Conservation (phyloP, 2,888 invertebrate genomes). For the Nephrotoma flavescens region DNA sequence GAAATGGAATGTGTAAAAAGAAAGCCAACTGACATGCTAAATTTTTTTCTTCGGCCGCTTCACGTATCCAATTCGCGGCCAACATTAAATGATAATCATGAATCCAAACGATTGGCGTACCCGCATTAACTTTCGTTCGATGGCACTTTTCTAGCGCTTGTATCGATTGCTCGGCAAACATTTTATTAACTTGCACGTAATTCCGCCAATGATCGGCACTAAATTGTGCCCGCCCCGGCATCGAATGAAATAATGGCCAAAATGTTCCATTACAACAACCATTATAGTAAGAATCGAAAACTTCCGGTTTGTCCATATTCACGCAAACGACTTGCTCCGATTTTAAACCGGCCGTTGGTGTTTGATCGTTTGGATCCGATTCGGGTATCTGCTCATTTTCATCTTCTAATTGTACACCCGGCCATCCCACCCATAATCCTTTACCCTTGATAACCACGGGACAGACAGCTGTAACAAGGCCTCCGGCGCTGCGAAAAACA, state of each 20-base stretch:
- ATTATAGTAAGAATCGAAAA: constrained; percentile 81
- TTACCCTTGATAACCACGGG: constrained; percentile 74
- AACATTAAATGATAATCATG: constrained; percentile 92
- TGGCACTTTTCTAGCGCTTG: constrained; percentile 42
- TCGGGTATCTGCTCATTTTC: constrained; percentile 69
- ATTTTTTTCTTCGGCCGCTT: constrained; percentile 64
- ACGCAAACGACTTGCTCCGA: constrained; percentile 75
- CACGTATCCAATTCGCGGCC: constrained; percentile 80
- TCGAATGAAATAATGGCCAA: constrained; percentile 86
- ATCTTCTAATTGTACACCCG: constrained; percentile 68
- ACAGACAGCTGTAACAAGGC: constrained; percentile 79
- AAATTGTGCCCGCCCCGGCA: constrained; percentile 78
- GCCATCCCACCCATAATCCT: constrained; percentile 87
- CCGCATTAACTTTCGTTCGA: constrained; percentile 33
- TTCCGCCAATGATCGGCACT: constrained; percentile 70
- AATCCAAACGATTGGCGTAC: constrained; percentile 71
- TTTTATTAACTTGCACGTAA: constrained; percentile 64
- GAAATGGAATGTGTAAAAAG: constrained; percentile 90
- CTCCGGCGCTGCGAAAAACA: constrained; percentile 56
- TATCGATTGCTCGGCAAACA: constrained; percentile 69
- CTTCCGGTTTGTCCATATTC: constrained; percentile 47
- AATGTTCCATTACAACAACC: constrained; percentile 85
- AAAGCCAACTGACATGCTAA: constrained; percentile 72
- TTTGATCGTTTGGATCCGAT: constrained; percentile 70
- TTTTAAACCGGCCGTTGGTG: constrained; percentile 72